Evolutionary conservation across 64 coral and sea anemone species (phyloP).

Genomic region (Actinia equina): DNA sequence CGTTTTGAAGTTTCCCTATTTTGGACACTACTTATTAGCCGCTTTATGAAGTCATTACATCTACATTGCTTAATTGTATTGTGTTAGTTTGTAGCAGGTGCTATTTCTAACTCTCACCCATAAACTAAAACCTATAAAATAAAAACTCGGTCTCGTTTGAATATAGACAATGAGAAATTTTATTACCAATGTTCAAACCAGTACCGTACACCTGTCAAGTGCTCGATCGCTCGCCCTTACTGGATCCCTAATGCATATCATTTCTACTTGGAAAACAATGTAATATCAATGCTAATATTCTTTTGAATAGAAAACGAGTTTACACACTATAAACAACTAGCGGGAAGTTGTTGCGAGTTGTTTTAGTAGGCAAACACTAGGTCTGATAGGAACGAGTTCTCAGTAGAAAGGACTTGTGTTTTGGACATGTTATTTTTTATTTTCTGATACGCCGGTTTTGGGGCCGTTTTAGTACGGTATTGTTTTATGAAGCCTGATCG

Average conservation of each 20-base stretch:
- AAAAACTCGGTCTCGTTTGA: conserved; percentile 91
- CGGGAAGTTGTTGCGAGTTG: background rate
- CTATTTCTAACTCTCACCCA: conserved; percentile 44
- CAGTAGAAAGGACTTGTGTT: background rate
- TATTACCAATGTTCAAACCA: conserved; percentile 67
- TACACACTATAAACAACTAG: background rate
- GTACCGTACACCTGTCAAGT: conserved; percentile 14
- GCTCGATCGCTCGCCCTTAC: background rate
- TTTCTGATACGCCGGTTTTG: background rate
- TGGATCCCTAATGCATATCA: background rate
- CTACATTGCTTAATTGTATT: conserved; percentile 70
- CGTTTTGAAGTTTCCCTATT: conserved; percentile 38
- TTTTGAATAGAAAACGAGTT: background rate
- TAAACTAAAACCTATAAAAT: conserved; percentile 64
- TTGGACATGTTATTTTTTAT: background rate
- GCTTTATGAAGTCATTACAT: conserved; percentile 71
- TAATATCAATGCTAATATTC: background rate
- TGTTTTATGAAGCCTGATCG: background rate
- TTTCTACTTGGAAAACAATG: background rate
- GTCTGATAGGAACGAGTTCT: background rate
- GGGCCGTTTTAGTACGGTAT: background rate
- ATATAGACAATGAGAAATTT: conserved; percentile 96
- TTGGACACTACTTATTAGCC: conserved; percentile 86
- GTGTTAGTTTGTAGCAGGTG: conserved; percentile 61
- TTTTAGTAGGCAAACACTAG: background rate